A percentile compares a stretch with the other conserved stretches of the same genome.
Conservation (phyloP, 2,888 invertebrate genomes). For the Drosophila dives region DNA sequence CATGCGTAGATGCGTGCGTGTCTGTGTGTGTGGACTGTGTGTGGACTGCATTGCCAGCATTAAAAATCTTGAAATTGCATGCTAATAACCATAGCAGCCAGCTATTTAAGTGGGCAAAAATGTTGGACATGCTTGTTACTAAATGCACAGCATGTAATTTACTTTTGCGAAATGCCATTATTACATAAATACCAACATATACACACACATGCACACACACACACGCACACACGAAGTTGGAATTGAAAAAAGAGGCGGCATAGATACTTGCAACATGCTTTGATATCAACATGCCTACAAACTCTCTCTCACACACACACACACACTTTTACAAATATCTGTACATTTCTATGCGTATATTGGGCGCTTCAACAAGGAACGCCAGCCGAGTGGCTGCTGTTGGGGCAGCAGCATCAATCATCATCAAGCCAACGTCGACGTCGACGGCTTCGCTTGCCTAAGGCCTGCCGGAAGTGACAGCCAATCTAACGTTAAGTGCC, state of each 20-base stretch:
- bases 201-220: not conserved
- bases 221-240: not conserved
- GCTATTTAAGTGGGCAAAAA: slow-evolving; percentile 74
- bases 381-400: slow-evolving; percentile 31
- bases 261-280: slow-evolving; percentile 19
- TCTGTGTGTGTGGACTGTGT: slow-evolving; percentile 35
- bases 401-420: slow-evolving; percentile 68
- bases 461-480: slow-evolving; percentile 74
- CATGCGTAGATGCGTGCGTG: slow-evolving; percentile 10
- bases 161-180: slow-evolving; percentile 65
- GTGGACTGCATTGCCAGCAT: slow-evolving; percentile 62
- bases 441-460: slow-evolving; percentile 55
- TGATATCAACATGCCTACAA: slow-evolving; percentile 3
- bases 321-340: not conserved
- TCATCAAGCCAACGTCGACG: slow-evolving; percentile 57
- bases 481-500: slow-evolving; percentile 77
- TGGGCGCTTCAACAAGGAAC: slow-evolving; percentile 29
- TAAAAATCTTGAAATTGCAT: slow-evolving; percentile 76
- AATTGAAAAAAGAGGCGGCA: slow-evolving; percentile 20
- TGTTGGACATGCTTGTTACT: slow-evolving; percentile 76
- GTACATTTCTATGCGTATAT: slow-evolving; percentile 17
- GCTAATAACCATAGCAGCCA: slow-evolving; percentile 69
- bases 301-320: not conserved
- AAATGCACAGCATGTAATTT: slow-evolving; percentile 77
- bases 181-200: slow-evolving; percentile 33